Conservation (phyloP, 2,113 vertebrate genomes). For the Peucedramus taeniatus region DNA sequence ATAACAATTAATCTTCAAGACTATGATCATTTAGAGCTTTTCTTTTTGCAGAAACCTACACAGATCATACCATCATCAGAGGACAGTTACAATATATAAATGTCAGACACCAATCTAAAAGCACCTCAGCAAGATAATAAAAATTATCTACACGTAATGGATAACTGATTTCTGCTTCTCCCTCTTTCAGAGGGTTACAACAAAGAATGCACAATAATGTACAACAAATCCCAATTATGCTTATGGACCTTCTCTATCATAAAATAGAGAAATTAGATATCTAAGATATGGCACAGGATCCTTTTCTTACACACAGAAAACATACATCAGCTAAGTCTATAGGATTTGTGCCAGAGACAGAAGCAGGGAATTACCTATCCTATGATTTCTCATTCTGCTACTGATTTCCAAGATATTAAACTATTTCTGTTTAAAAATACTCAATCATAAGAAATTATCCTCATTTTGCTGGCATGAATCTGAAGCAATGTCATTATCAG, state of each 20-base stretch:
- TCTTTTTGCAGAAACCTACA: neutral
- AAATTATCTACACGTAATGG: neutral
- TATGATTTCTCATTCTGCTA: neutral
- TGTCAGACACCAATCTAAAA: neutral
- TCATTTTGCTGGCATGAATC: neutral
- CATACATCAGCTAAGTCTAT: neutral
- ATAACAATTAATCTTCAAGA: neutral
- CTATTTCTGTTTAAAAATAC: neutral
- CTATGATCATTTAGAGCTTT: neutral
- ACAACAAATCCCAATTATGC: neutral
- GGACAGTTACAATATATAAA: neutral
- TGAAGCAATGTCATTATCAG: conserved; percentile 16
- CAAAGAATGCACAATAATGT: neutral
- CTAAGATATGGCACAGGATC: neutral
- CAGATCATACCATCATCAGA: neutral
- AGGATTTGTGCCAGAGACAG: neutral
- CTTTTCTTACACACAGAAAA: neutral
- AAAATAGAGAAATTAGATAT: neutral
- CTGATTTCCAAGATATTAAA: neutral
- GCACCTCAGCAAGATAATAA: neutral
- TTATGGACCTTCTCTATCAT: neutral
- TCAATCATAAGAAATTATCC: neutral
- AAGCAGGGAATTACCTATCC: neutral
- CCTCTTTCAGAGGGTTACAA: neutral
- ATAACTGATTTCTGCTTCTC: neutral